Conservation (phyloP, 2,113 vertebrate species). For the Ciconia boyciana region DNA sequence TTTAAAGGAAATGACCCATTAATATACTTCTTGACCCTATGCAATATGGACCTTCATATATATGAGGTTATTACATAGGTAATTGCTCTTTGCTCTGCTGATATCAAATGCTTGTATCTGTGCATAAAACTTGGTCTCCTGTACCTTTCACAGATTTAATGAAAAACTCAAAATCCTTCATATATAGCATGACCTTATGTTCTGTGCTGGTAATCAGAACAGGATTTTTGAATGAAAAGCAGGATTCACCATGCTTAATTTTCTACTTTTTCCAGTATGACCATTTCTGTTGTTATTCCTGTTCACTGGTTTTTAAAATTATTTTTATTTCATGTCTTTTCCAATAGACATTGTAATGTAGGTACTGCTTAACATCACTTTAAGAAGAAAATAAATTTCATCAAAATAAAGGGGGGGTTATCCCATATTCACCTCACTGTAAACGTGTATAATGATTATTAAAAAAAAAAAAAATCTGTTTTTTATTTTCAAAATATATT, state of each 20-base stretch:
- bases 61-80: not conserved
- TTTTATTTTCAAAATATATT: slow-evolving; percentile 10
- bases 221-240: not conserved
- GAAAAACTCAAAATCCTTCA: not conserved
- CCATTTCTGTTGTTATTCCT: not conserved
- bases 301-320: not conserved
- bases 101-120: not conserved
- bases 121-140: not conserved
- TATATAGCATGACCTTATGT: not conserved
- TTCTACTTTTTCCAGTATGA: not conserved
- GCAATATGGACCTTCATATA: not conserved
- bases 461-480: not conserved
- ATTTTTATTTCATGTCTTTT: not conserved
- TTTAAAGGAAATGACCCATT: not conserved
- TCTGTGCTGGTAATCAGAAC: not conserved
- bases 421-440: not conserved
- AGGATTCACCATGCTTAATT: not conserved
- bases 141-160: not conserved
- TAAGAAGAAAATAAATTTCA: not conserved
- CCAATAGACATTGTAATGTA: not conserved
- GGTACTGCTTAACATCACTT: not conserved
- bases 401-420: not conserved
- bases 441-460: not conserved
- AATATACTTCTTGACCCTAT: not conserved
- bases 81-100: not conserved